A percentile compares a stretch with the other conserved stretches of the same genome.
Conservation (phyloP, 1,140 invertebrate species). For the Caenorhabditis brenneri region DNA sequence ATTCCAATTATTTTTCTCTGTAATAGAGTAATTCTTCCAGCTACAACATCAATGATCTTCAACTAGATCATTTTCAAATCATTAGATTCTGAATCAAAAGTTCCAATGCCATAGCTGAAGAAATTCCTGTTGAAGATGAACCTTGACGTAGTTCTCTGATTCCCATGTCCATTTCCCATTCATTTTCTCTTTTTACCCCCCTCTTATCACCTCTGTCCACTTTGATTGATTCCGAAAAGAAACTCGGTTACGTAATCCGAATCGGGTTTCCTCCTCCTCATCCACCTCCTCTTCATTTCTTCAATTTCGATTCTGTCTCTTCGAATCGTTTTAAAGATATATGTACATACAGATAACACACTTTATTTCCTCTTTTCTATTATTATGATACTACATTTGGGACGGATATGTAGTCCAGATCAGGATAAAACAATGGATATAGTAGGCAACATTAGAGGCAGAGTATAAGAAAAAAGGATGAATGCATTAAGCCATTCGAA, state of each 20-base stretch:
- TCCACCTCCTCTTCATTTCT: not conserved
- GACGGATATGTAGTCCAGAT: conserved; percentile 19
- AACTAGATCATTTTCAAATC: too few species aligned
- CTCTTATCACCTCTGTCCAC: conserved; percentile 33
- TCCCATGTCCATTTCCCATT: conserved; percentile 17
- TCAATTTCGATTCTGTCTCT: conserved; percentile 22
- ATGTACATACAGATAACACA: conserved; percentile 8
- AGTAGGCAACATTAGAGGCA: not conserved
- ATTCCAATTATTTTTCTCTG: too few species aligned
- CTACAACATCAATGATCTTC: too few species aligned
- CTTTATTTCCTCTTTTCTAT: conserved; percentile 29
- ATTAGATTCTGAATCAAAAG: too few species aligned
- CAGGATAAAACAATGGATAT: not conserved
- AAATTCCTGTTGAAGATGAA: too few species aligned
- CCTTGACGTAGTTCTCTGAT: conserved; percentile 25
- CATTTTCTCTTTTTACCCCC: not conserved
- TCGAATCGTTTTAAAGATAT: conserved; percentile 5
- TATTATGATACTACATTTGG: conserved; percentile 13
- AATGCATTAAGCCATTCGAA: conserved; percentile 1
- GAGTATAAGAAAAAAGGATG: not conserved
- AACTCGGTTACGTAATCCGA: conserved; percentile 32
- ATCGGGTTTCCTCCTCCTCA: conserved; percentile 28
- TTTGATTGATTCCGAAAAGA: conserved; percentile 24
- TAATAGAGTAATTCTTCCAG: too few species aligned
- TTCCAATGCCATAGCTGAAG: too few species aligned